A percentile compares a stretch with the other conserved stretches of the same genome.
Evolutionary conservation across 2,888 invertebrate species (phyloP).

Genomic region (Drosophila stalkeri): DNA sequence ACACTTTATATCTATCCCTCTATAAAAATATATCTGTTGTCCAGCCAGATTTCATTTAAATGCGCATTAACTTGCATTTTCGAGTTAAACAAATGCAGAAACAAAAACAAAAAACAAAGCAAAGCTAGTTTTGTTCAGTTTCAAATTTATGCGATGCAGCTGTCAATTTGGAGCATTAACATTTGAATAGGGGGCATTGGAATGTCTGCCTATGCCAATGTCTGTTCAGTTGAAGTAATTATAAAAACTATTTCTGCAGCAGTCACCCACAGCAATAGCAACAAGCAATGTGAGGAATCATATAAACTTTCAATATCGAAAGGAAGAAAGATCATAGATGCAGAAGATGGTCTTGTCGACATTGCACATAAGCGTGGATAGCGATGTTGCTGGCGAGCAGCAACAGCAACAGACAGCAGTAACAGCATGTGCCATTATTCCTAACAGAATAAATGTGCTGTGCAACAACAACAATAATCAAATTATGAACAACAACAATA

Average conservation of each 20-base stretch:
- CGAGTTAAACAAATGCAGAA: constrained; percentile 32
- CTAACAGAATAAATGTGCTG: constrained; percentile 27
- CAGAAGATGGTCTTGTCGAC: constrained; percentile 83
- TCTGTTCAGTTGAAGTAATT: constrained; percentile 1
- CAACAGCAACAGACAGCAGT: constrained; percentile 29
- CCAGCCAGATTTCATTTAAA: constrained; percentile 46
- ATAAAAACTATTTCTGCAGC: constrained; percentile 4
- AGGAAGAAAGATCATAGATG: background rate
- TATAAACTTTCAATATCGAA: constrained; percentile 3
- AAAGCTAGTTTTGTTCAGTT: constrained; percentile 34
- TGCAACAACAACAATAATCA: constrained; percentile 36
- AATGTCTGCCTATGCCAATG: background rate
- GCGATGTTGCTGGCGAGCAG: constrained; percentile 46
- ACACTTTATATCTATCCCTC: background rate
- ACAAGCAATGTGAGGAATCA: constrained; percentile 13
- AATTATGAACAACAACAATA: constrained; percentile 31
- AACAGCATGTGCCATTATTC: constrained; percentile 12
- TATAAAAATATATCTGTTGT: background rate
- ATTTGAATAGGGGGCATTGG: constrained; percentile 45
- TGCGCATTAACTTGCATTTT: constrained; percentile 73
- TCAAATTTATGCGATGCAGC: constrained; percentile 67
- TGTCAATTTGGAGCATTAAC: constrained; percentile 29
- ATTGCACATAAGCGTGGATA: constrained; percentile 78
- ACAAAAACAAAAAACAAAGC: background rate
- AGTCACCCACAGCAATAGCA: constrained; percentile 25